phyloP scores from a whole-genome alignment of 2,113 vertebrate genomes.

The Tachuris rubrigastra region DNA sequence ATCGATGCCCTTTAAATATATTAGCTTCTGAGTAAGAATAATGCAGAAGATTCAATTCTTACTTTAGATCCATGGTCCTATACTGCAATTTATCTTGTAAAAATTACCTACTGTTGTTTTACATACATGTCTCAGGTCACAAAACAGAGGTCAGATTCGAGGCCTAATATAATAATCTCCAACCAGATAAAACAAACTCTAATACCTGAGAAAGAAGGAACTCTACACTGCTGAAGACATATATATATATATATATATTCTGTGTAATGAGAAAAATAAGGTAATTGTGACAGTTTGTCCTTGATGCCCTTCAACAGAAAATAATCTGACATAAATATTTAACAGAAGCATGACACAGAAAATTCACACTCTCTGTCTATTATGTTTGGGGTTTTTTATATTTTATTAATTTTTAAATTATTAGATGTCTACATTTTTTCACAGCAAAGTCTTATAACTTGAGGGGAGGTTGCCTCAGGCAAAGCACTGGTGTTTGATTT shows the following conservation, averaged over 20 bases:
- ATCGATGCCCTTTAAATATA: background rate
- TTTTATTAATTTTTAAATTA: conserved; percentile 60
- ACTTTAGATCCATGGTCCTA: background rate
- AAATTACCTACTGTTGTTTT: background rate
- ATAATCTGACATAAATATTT: conserved; percentile 29
- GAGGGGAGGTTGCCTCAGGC: conserved; percentile 37
- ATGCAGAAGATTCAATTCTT: background rate
- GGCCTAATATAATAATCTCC: background rate
- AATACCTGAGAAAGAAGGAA: background rate
- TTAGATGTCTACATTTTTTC: conserved; percentile 1
- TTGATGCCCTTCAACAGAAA: conserved; percentile 21
- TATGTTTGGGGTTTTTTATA: background rate
- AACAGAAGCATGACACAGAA: background rate
- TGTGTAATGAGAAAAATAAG: background rate
- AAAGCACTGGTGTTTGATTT: conserved; percentile 63
- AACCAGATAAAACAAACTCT: background rate
- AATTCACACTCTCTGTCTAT: background rate
- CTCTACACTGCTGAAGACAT: background rate
- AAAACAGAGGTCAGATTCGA: background rate
- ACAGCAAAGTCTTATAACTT: conserved; percentile 36
- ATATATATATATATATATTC: background rate
- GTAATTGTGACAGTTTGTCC: background rate
- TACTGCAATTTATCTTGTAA: background rate
- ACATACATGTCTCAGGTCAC: background rate
- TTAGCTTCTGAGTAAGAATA: background rate